These are phyloP conservation scores for Ctenochaetus hawaiiensis DNA, from an alignment of 2,797 vertebrate genomes.

Conservation along the genomic window DNA sequence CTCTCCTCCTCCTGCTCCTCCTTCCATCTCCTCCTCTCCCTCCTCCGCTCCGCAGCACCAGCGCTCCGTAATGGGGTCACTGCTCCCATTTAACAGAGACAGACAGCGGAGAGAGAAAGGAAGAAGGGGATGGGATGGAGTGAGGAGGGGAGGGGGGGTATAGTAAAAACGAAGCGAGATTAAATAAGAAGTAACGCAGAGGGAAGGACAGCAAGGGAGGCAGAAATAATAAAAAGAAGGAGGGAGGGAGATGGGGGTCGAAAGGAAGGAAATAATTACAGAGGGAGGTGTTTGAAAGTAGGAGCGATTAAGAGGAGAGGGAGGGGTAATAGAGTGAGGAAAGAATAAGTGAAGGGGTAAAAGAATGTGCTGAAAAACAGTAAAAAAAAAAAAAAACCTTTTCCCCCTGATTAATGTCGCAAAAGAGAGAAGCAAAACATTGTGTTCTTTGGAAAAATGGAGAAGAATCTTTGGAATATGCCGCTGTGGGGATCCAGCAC, in stretches of 20 bases:
- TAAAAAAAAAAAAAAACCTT: conserved; percentile 59
- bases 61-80: conserved; percentile 81
- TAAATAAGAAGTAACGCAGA: conserved; percentile 80
- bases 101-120: conserved; percentile 59
- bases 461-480: conserved; percentile 68
- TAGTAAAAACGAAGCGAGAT: conserved; percentile 70
- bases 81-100: conserved; percentile 83
- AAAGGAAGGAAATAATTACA: conserved; percentile 75
- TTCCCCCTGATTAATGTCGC: conserved; percentile 60
- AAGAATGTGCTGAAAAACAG: conserved; percentile 60
- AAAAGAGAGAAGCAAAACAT: conserved; percentile 65
- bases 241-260: conserved; percentile 30
- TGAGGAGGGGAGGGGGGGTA: not conserved
- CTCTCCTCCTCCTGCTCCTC: conserved; percentile 75
- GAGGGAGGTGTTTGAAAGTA: conserved; percentile 73
- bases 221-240: conserved; percentile 64
- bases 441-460: conserved; percentile 68
- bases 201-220: conserved; percentile 60
- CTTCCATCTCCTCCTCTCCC: conserved; percentile 69
- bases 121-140: conserved; percentile 25
- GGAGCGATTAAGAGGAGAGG: conserved; percentile 68
- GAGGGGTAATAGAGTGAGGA: conserved; percentile 56
- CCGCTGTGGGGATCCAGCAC: conserved; percentile 56
- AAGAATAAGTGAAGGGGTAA: conserved; percentile 37
- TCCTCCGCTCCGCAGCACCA: conserved; percentile 56